Evolutionary conservation across 2,797 vertebrate genomes (phyloP).

Genomic region (Schizopygopsis pylzovi): DNA sequence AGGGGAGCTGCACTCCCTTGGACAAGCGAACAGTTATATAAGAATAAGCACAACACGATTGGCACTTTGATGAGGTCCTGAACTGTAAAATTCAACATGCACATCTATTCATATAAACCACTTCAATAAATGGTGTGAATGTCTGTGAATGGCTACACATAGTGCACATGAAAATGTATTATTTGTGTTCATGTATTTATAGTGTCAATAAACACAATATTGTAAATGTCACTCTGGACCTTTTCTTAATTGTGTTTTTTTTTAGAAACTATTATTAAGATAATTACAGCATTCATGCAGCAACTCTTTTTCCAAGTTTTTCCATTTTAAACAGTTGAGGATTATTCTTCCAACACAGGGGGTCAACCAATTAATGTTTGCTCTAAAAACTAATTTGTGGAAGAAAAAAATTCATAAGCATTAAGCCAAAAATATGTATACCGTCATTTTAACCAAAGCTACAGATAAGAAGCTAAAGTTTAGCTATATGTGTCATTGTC

Average conservation of each 20-base stretch:
- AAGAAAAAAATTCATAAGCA: neutral
- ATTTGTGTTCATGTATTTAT: slow-evolving; percentile 10
- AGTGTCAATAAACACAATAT: slow-evolving; percentile 7
- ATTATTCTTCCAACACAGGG: neutral
- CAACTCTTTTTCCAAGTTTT: neutral
- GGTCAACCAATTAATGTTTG: neutral
- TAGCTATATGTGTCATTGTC: neutral
- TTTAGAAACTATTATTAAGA: neutral
- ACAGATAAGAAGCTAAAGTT: neutral
- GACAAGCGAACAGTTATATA: neutral
- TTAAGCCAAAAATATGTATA: neutral
- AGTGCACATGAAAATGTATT: neutral
- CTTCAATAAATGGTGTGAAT: neutral
- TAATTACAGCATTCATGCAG: neutral
- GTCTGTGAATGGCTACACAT: neutral
- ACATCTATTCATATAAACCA: slow-evolving; percentile 5
- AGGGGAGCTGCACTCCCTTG: neutral
- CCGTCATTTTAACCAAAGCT: neutral
- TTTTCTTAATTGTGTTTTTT: slow-evolving; percentile 1
- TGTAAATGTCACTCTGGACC: neutral
- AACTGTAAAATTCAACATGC: neutral
- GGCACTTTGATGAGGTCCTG: neutral
- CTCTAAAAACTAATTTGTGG: neutral
- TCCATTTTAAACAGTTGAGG: neutral
- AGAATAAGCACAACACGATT: neutral